Evolutionary conservation across 92 coral and sea anemone genomes (phyloP).

Genomic region (Virgularia gustaviana): DNA sequence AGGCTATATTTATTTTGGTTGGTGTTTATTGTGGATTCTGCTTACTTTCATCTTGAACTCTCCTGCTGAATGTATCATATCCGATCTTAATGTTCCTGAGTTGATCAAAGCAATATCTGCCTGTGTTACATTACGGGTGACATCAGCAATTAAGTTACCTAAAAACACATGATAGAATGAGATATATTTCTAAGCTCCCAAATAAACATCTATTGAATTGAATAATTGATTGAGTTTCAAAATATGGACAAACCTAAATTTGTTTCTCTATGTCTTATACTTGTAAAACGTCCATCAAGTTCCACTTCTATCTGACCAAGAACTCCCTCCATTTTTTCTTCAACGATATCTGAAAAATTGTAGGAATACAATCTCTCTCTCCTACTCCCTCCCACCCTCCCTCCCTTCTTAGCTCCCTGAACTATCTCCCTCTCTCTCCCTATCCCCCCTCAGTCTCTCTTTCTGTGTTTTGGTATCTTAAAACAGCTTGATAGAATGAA

Average conservation of each 20-base stretch:
- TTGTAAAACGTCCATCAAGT: slow-evolving; percentile 89
- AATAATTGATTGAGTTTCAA: not conserved
- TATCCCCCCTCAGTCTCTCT: too few species aligned
- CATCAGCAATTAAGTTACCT: slow-evolving; percentile 90
- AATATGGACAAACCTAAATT: slow-evolving; percentile 64
- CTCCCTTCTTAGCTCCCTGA: too few species aligned
- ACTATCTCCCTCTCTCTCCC: too few species aligned
- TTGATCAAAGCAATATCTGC: slow-evolving; percentile 81
- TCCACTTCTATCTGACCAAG: slow-evolving; percentile 84
- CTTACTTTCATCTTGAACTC: slow-evolving; percentile 85
- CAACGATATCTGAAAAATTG: slow-evolving; percentile 57
- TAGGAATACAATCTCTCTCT: not conserved
- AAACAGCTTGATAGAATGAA: not conserved
- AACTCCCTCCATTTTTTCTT: slow-evolving; percentile 84
- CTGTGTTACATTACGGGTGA: slow-evolving; percentile 83
- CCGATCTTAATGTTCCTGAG: slow-evolving; percentile 94
- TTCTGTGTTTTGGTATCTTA: too few species aligned
- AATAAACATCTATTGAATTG: not conserved
- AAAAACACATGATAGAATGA: slow-evolving; percentile 1
- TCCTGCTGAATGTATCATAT: slow-evolving; percentile 78
- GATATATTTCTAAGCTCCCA: not conserved
- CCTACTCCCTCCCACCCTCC: too few species aligned
- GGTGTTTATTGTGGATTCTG: too few species aligned
- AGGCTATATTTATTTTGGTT: not conserved
- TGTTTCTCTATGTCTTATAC: slow-evolving; percentile 78